These are phyloP conservation scores for Eonycteris spelaea DNA, from an alignment of 2,113 vertebrate genomes.

Conservation along the genomic window DNA sequence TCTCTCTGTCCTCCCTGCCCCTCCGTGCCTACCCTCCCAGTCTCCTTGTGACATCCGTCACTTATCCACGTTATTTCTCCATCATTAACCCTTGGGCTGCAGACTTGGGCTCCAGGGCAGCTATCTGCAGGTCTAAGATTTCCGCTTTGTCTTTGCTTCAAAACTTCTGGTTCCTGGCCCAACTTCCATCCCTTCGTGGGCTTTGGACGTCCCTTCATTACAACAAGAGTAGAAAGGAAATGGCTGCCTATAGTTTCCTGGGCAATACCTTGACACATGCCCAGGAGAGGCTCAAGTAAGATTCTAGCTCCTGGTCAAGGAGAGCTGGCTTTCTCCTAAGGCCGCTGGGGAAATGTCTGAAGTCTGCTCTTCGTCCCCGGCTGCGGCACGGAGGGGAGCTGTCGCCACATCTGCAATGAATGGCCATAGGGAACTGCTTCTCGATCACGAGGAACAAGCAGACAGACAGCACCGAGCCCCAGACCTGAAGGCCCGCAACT, in stretches of 20 bases:
- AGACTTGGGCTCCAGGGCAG: not conserved
- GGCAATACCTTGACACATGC: not conserved
- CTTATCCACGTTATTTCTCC: accelerated
- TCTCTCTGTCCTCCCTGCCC: not conserved
- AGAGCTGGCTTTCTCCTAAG: not conserved
- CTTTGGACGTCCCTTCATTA: not conserved
- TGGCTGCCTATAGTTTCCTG: not conserved
- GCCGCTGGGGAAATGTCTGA: not conserved
- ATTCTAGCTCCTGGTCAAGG: not conserved
- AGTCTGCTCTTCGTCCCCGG: too few relatives aligned
- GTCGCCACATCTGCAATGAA: too few relatives aligned
- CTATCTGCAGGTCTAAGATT: not conserved
- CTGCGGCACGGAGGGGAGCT: too few relatives aligned
- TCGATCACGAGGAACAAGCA: too few relatives aligned
- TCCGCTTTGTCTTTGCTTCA: not conserved
- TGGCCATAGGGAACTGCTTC: too few relatives aligned
- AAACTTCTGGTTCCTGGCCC: not conserved
- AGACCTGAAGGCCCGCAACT: too few relatives aligned
- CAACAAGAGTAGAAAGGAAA: not conserved
- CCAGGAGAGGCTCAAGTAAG: not conserved
- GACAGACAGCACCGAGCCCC: too few relatives aligned
- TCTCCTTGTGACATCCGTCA: not conserved
- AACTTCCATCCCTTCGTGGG: not conserved
- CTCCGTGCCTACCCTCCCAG: too few relatives aligned
- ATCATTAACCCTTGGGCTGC: not conserved